These are phyloP conservation scores for Terebella lapidaria DNA, from an alignment of 2,888 invertebrate species.

Conservation along the genomic window DNA sequence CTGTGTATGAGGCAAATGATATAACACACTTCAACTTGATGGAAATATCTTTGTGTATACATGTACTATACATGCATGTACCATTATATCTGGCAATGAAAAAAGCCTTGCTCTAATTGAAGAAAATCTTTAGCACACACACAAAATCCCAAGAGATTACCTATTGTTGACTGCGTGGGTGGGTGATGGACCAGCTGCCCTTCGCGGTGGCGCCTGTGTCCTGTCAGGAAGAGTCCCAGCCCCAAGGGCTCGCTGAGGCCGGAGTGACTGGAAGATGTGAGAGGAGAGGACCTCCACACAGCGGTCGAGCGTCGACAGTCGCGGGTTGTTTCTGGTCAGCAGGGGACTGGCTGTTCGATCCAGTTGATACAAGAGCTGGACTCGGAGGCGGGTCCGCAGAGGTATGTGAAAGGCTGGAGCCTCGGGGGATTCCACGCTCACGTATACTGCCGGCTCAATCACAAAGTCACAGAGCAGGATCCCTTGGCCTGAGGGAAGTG, in stretches of 20 bases:
- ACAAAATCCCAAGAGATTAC: too few species aligned
- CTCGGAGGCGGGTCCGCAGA: constrained; percentile 22
- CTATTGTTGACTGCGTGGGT: too few species aligned
- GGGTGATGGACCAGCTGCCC: too few species aligned
- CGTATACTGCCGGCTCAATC: constrained; percentile 26
- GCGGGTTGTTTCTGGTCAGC: constrained; percentile 21
- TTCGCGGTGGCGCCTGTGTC: too few species aligned
- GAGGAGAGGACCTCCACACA: constrained; percentile 24
- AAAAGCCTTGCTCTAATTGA: too few species aligned
- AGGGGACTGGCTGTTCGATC: constrained; percentile 23
- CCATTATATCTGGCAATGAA: too few species aligned
- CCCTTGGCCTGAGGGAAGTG: constrained; percentile 17
- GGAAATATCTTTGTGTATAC: too few species aligned
- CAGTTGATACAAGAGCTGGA: constrained; percentile 19
- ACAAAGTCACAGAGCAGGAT: constrained; percentile 21
- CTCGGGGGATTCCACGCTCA: constrained; percentile 20
- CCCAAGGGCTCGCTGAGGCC: constrained; percentile 1
- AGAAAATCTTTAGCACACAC: too few species aligned
- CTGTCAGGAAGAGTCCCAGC: too few species aligned
- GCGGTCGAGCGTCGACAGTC: constrained; percentile 26
- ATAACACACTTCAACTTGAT: too few species aligned
- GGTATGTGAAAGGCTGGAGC: constrained; percentile 29
- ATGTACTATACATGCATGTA: too few species aligned
- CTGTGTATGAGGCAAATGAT: too few species aligned
- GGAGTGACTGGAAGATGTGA: constrained; percentile 19